phyloP scores from a whole-genome alignment of 2,888 invertebrate genomes.

The Oxyscelio sp. region DNA sequence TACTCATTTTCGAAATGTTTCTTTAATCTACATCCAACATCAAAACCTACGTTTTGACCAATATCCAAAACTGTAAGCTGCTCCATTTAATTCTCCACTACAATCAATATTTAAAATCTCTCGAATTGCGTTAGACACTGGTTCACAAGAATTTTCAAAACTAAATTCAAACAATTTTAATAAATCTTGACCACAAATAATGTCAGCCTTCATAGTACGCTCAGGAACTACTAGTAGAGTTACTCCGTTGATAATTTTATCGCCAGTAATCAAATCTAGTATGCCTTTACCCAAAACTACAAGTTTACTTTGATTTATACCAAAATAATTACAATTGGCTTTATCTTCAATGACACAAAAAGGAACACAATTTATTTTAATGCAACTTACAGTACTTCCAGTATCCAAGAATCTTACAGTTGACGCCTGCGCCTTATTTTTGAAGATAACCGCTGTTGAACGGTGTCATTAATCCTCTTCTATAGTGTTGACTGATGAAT shows the following conservation, averaged over 20 bases:
- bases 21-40: no score
- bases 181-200: constrained; percentile 6
- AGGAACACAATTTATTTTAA: constrained; percentile 1
- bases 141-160: background rate
- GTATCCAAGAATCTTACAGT: constrained; percentile 1
- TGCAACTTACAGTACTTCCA: constrained; percentile 2
- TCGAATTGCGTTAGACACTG: no score
- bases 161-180: constrained; percentile 11
- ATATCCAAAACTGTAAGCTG: no score
- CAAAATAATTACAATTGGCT: constrained; percentile 7
- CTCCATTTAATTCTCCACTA: no score
- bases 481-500: constrained; percentile 2
- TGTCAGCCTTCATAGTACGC: background rate
- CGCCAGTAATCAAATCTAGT: background rate
- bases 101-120: background rate
- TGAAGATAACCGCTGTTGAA: background rate
- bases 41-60: no score
- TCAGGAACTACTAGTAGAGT: constrained; percentile 10
- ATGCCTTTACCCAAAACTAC: background rate
- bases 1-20: no score
- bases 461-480: constrained; percentile 13
- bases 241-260: background rate
- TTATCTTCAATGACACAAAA: background rate
- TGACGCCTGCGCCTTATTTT: background rate
- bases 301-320: constrained; percentile 9